phyloP scores from a whole-genome alignment of 2,888 invertebrate species.

The Rugalucina vietnamica region DNA sequence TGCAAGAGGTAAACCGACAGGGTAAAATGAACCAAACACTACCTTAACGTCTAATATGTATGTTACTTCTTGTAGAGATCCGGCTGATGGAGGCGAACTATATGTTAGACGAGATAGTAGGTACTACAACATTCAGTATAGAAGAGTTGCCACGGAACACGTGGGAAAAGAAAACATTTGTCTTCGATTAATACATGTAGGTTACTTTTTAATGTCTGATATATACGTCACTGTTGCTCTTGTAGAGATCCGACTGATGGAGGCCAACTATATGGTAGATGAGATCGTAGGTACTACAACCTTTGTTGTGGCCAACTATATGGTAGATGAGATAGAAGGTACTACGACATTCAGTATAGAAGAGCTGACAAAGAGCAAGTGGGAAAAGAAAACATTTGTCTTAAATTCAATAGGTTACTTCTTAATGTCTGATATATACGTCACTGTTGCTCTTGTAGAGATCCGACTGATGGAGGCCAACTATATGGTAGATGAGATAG shows the following conservation, averaged over 20 bases:
- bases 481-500: slow-evolving; percentile 80
- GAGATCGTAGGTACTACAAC: slow-evolving; percentile 78
- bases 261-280: slow-evolving; percentile 82
- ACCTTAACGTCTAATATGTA: too few species aligned
- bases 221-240: too few species aligned
- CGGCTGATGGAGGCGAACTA: slow-evolving; percentile 83
- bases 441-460: too few species aligned
- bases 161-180: slow-evolving; percentile 70
- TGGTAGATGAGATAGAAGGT: slow-evolving; percentile 82
- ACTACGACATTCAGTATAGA: slow-evolving; percentile 71
- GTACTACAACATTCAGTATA: slow-evolving; percentile 73
- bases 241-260: slow-evolving; percentile 83
- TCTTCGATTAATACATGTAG: too few species aligned
- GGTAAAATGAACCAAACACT: too few species aligned
- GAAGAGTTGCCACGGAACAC: slow-evolving; percentile 66
- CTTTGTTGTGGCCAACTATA: slow-evolving; percentile 83
- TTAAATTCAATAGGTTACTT: too few species aligned
- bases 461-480: slow-evolving; percentile 83
- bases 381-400: slow-evolving; percentile 71
- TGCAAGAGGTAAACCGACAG: too few species aligned
- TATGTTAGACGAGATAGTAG: slow-evolving; percentile 81
- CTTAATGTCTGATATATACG: too few species aligned
- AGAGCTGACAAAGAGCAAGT: slow-evolving; percentile 66
- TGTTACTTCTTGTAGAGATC: slow-evolving; percentile 81
- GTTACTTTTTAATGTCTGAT: too few species aligned